phyloP scores from a whole-genome alignment of 2,113 vertebrate species.

The Leptobrachium ailaonicum region DNA sequence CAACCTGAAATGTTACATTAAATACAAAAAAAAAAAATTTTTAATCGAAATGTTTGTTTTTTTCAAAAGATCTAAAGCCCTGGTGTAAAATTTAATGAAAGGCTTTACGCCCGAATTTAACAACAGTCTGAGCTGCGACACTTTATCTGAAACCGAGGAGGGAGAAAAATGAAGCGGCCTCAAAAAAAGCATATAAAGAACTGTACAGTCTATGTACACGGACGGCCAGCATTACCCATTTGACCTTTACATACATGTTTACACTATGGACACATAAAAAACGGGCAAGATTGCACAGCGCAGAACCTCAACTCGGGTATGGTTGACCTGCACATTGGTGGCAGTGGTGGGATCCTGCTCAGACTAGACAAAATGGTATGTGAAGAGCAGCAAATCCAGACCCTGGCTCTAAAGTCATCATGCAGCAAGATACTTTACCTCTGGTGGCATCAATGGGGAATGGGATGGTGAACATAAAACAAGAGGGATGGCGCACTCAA shows the following conservation, averaged over 20 bases:
- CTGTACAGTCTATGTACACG: constrained; percentile 35
- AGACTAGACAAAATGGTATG: too few relatives aligned
- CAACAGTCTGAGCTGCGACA: not conserved
- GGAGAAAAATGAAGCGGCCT: not conserved
- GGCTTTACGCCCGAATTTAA: too few relatives aligned
- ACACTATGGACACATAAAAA: constrained; percentile 10
- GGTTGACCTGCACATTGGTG: too few relatives aligned
- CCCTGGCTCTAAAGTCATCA: too few relatives aligned
- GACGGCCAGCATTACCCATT: not conserved
- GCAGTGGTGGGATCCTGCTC: too few relatives aligned
- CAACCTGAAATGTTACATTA: constrained; percentile 32
- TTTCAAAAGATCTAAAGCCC: constrained; percentile 6
- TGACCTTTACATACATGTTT: constrained; percentile 15
- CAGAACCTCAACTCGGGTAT: too few relatives aligned
- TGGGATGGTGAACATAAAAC: too few relatives aligned
- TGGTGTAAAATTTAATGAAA: not conserved
- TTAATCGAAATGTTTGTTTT: constrained; percentile 5
- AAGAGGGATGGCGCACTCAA: too few relatives aligned
- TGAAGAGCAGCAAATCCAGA: too few relatives aligned
- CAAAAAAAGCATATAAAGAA: constrained; percentile 14
- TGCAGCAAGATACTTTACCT: too few relatives aligned
- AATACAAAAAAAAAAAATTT: constrained; percentile 11
- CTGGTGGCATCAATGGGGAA: too few relatives aligned
- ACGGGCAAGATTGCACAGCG: not conserved
- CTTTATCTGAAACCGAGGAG: not conserved